These are phyloP conservation scores for Heptranchias perlo DNA, from an alignment of 2,113 vertebrate genomes.

Conservation along the genomic window DNA sequence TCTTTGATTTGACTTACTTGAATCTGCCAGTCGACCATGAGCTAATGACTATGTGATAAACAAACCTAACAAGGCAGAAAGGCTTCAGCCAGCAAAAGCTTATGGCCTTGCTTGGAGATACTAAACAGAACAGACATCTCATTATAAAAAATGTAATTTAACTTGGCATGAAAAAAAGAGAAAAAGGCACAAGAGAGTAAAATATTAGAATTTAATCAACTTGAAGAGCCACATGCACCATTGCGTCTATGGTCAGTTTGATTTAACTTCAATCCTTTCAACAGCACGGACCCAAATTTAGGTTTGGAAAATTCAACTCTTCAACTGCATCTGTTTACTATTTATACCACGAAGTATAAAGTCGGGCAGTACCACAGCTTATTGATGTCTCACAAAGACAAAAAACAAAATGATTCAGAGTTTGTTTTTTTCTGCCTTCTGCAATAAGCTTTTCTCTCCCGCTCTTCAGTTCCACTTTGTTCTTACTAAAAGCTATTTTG, in stretches of 20 bases:
- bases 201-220: constrained; percentile 26
- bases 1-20: constrained; percentile 12
- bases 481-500: background rate
- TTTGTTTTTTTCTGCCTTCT: background rate
- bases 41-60: constrained; percentile 16
- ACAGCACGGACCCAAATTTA: background rate
- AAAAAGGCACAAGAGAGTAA: constrained; percentile 28
- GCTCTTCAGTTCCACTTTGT: background rate
- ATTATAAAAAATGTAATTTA: constrained; percentile 27
- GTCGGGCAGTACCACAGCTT: background rate
- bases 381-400: background rate
- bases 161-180: constrained; percentile 23
- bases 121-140: constrained; percentile 13
- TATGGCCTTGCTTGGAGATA: constrained; percentile 28
- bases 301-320: background rate
- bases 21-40: constrained; percentile 29
- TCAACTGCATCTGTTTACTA: constrained; percentile 18
- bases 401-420: background rate
- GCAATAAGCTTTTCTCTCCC: background rate
- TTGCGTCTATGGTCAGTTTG: constrained; percentile 29
- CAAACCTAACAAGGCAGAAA: constrained; percentile 23
- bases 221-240: background rate
- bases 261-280: constrained; percentile 32
- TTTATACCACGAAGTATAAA: background rate
- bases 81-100: constrained; percentile 10